These are phyloP conservation scores for Thera britannica DNA, from an alignment of 2,888 invertebrate genomes.

Conservation along the genomic window DNA sequence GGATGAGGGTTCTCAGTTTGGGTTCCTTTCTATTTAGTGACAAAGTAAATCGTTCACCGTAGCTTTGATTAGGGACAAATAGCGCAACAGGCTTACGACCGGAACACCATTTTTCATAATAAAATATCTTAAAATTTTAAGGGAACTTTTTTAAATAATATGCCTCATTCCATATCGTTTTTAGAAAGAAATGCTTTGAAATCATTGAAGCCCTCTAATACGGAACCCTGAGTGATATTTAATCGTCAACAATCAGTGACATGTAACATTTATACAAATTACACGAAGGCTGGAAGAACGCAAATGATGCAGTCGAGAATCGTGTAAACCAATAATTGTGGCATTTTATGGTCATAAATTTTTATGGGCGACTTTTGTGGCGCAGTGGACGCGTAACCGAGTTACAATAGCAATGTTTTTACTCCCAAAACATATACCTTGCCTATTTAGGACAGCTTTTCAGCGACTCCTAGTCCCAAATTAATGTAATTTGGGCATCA, in stretches of 20 bases:
- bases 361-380: conserved; percentile 1
- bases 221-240: conserved; percentile 46
- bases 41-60: not conserved
- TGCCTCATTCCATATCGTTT: no score
- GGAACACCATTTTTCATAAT: no score
- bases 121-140: no score
- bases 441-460: no score
- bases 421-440: no score
- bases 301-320: conserved; percentile 40
- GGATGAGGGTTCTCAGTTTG: not conserved
- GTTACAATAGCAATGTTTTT: no score
- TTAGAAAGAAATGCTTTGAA: not conserved
- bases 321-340: conserved; percentile 41
- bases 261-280: conserved; percentile 47
- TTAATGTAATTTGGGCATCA: no score
- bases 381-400: not conserved
- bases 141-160: no score
- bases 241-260: conserved; percentile 45
- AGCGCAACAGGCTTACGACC: no score
- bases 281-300: conserved; percentile 39
- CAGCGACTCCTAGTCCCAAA: no score
- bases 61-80: no score
- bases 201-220: conserved; percentile 6
- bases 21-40: not conserved
- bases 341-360: conserved; percentile 30